Evolutionary conservation across 2,888 invertebrate genomes (phyloP).

Genomic region (Habrosyne pyritoides): DNA sequence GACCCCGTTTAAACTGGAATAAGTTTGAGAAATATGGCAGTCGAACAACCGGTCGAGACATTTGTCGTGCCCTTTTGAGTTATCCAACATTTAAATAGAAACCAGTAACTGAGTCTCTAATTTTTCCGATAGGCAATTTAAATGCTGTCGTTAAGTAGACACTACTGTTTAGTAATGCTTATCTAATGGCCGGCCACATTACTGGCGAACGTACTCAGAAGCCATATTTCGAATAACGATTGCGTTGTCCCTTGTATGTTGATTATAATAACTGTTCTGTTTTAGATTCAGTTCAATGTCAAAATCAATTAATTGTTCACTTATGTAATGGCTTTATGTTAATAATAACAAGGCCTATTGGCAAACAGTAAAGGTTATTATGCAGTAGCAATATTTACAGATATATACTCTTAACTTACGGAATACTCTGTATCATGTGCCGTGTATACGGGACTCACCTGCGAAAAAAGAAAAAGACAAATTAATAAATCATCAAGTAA

Average conservation of each 20-base stretch:
- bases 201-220: conserved; percentile 19
- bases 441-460: conserved; percentile 67
- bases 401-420: conserved; percentile 41
- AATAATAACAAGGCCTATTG: background rate
- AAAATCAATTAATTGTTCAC: background rate
- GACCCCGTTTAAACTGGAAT: conserved; percentile 6
- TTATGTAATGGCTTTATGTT: background rate
- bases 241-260: conserved; percentile 22
- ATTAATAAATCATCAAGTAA: background rate
- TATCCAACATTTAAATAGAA: conserved; percentile 32
- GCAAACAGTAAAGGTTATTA: background rate
- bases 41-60: conserved; percentile 17
- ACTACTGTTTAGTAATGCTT: conserved; percentile 27
- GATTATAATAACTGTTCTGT: conserved; percentile 24
- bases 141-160: conserved; percentile 25
- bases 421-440: conserved; percentile 42
- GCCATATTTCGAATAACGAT: conserved; percentile 22
- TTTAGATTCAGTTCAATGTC: background rate
- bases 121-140: conserved; percentile 32
- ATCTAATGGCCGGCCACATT: conserved; percentile 28
- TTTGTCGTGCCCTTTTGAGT: conserved; percentile 42
- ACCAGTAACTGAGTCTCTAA: conserved; percentile 32
- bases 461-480: conserved; percentile 44
- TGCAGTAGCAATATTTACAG: background rate
- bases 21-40: conserved; percentile 24